Conservation (phyloP, 2,797 vertebrate species). For the Megaceryle alcyon region DNA sequence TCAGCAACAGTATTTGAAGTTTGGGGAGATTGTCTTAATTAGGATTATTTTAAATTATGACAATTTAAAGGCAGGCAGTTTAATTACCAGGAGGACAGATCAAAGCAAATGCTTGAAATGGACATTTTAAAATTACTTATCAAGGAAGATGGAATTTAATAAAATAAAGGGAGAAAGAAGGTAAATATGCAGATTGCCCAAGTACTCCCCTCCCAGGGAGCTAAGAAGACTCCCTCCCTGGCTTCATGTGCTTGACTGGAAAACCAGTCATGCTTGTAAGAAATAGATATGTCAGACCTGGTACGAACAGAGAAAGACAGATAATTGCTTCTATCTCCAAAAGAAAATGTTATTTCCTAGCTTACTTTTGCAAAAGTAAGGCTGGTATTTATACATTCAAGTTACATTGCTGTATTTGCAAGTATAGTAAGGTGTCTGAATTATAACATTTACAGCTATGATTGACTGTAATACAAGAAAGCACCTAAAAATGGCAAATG, state of each 20-base stretch:
- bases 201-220: not conserved
- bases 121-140: conserved; percentile 47
- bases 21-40: conserved; percentile 63
- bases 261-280: not conserved
- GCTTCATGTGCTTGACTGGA: not conserved
- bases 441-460: not conserved
- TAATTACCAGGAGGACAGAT: conserved; percentile 64
- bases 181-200: conserved; percentile 13
- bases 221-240: conserved; percentile 1
- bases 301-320: not conserved
- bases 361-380: not conserved
- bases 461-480: not conserved
- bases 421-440: not conserved
- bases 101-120: conserved; percentile 61
- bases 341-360: not conserved
- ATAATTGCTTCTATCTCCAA: not conserved
- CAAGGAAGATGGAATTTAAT: conserved; percentile 40
- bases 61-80: conserved; percentile 50
- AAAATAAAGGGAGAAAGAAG: conserved; percentile 10
- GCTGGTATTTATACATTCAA: not conserved
- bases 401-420: not conserved
- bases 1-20: conserved; percentile 60
- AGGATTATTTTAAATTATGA: conserved; percentile 59
- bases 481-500: not conserved
- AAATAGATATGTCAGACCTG: not conserved